Conservation (phyloP, 2,888 invertebrate genomes). For the Apantesis nais region DNA sequence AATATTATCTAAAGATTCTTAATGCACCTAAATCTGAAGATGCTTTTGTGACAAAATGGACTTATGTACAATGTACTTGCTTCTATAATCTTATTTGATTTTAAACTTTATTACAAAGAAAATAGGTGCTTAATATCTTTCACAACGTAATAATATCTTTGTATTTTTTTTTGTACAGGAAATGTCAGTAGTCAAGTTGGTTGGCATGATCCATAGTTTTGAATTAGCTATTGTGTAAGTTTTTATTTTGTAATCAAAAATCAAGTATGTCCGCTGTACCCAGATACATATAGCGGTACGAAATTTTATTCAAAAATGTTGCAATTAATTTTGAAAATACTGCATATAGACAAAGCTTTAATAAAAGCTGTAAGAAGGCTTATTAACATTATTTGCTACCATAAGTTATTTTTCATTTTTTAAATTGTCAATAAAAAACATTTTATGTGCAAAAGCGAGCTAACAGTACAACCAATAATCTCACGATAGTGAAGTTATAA, state of each 20-base stretch:
- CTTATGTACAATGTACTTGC: constrained; percentile 33
- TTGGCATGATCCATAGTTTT: constrained; percentile 65
- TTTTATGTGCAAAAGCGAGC: constrained; percentile 52
- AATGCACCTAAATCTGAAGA: constrained; percentile 67
- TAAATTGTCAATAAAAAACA: constrained; percentile 35
- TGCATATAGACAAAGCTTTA: background rate
- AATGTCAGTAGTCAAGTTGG: constrained; percentile 73
- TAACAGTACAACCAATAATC: constrained; percentile 64
- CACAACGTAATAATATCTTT: constrained; percentile 40
- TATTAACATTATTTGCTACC: constrained; percentile 5
- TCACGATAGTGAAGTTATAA: constrained; percentile 55
- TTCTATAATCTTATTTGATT: constrained; percentile 25
- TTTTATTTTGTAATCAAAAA: constrained; percentile 27
- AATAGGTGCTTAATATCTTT: constrained; percentile 24
- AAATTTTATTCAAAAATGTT: background rate
- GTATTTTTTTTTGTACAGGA: constrained; percentile 70
- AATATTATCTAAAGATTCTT: background rate
- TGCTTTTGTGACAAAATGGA: constrained; percentile 57
- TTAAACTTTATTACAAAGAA: constrained; percentile 21
- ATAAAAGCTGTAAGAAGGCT: background rate
- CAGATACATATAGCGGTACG: background rate
- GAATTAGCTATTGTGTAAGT: constrained; percentile 50
- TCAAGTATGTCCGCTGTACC: constrained; percentile 11
- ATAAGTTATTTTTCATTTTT: background rate
- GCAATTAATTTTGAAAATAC: background rate